Base-by-base conservation (phyloP, 2,797 vertebrate genomes). In the Sternotherus odoratus region DNA sequence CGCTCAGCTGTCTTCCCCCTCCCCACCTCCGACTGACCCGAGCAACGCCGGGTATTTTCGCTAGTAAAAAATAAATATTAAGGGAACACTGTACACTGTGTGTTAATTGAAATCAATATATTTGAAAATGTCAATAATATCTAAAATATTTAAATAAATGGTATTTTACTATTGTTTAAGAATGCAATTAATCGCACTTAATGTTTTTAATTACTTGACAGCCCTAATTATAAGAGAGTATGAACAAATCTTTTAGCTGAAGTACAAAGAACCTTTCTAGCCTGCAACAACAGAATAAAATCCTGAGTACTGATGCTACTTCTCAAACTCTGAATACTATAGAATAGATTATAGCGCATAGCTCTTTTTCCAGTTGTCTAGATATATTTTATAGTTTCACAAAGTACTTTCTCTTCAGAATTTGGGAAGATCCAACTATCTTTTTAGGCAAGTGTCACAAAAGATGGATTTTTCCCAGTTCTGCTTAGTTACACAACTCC, bases 211-310 rank as follows among this genome's bases (percentile, higher is more conserved):
- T 53, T 9, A 4, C 53, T 53, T 53, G 23, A 24, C 53, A 53
- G 53, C 53, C 23, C 53, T 66, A 17, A 95, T 96, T 96, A 94
- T 93, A 94, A 95, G 95, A 96, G 83, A 94, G 95, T 93, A 90
- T 93, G 94, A 90, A 96, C 96, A 96, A 95, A 95, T 93, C 79
- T 96, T 69, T 96, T 86, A 95, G 92, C 87, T 86, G 82, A 28
- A 95, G 91, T 95, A 94, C 83, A 95, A 91, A 54, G 39, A 53
- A 66, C 93, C 87, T 93, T 80, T 81, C 72, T 92, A 96, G 82
- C 36, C 54, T 93, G 66, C 89, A 91, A 53, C 87, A 93, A 88
- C 82, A 91, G 89, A 96, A 97, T 95, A 93, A 77, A 43, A 92
- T 90, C 87, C 74, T 8, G 75, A 94, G 57, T 92, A 88, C n/a